Conservation (phyloP, 64 coral and sea anemone genomes). For the Dendronephthya gigantea region DNA sequence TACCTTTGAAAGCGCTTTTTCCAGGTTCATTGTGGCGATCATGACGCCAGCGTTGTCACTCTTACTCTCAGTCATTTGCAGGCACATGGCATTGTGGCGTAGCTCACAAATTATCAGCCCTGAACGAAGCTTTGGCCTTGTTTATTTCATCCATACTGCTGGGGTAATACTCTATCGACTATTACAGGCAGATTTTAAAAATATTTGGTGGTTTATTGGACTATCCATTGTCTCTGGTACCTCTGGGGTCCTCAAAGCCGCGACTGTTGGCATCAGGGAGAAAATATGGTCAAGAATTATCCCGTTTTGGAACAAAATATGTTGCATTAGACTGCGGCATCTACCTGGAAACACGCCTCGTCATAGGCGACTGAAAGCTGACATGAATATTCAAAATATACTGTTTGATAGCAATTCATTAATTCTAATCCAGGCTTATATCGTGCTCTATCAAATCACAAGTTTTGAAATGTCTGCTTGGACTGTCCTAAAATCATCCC, state of each 20-base stretch:
- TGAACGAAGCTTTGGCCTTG: background rate
- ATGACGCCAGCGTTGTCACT: background rate
- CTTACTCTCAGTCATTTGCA: background rate
- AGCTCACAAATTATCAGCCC: background rate
- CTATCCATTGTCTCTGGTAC: background rate
- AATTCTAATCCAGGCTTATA: conserved; percentile 6
- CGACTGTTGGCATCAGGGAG: background rate
- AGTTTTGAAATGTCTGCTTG: conserved; percentile 11
- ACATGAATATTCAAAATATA: conserved; percentile 1
- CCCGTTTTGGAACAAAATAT: background rate
- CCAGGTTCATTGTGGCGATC: background rate
- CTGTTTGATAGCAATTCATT: background rate
- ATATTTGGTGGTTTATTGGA: conserved; percentile 15
- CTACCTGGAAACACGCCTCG: background rate
- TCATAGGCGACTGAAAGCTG: background rate
- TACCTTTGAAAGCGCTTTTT: background rate
- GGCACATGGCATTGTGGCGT: background rate
- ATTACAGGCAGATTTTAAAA: conserved; percentile 26
- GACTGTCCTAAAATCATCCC: background rate
- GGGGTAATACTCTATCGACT: background rate
- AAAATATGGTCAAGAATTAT: conserved; percentile 12
- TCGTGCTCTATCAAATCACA: background rate
- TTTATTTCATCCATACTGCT: background rate
- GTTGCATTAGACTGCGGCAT: background rate
- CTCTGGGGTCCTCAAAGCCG: background rate